Evolutionary conservation across 1,140 invertebrate genomes (phyloP), one percentile per base, ranked within the genome.

Genomic region (Formica selysi): DNA sequence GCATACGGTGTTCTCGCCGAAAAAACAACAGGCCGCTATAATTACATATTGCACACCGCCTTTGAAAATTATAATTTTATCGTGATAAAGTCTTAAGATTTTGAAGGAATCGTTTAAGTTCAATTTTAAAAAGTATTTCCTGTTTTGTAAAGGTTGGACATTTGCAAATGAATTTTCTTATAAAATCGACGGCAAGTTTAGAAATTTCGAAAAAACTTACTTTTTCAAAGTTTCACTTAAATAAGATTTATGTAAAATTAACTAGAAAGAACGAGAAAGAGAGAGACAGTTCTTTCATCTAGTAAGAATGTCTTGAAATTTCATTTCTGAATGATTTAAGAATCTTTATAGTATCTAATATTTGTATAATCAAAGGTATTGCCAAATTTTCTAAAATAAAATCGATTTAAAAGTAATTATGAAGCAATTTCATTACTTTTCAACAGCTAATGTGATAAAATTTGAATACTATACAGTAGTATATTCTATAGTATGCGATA

Each of bases 301-400:
- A 79, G 13, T 61, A 29, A 61, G 0, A 32, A 32, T 32, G 7
- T 61, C 36, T 76, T 59, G 51, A 64, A 78, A 78, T 64, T 57
- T 64, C 10, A n/a, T 41, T 44, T 38, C n/a, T 32, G 29, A 70
- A 38, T 70, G 38, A 26, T 36, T 26, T 38, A 16, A 78, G 26
- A 38, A 13, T 70, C 64, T 80, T 57, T n/a, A 22, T 5, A 26
- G 68, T 68, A 54, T 54, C 51, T 36, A 70, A 41, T 68, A 80
- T 80, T 80, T 41, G 65, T 65, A 41, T 38, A 54, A 70, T 80
- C 32, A 29, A n/a, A 57, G 48, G 26, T 80, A 29, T 68, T 41
- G 19, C 7, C 29, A 78, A 44, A 65, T 41, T 65, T 78, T 65
- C 7, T 51, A 36, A 22, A 36, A 54, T 44, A 54, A 70, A 80